A percentile compares a stretch with the other conserved stretches of the same genome.
Conservation (phyloP, 2,113 vertebrate genomes). For the Phodopus roborovskii region DNA sequence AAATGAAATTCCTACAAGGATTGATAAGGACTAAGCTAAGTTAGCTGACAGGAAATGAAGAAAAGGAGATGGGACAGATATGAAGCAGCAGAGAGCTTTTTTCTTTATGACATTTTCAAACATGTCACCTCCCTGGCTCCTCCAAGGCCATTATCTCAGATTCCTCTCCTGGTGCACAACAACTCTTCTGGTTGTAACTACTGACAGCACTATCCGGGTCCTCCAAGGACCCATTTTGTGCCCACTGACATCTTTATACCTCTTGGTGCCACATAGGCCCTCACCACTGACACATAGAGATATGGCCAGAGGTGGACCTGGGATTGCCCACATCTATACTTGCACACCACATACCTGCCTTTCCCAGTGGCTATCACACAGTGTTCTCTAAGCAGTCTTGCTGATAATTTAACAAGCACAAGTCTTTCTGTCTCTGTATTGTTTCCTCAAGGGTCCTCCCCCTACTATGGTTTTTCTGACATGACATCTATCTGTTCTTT, state of each 20-base stretch:
- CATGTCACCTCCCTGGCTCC: not conserved
- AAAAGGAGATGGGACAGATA: not conserved
- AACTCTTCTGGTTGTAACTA: not conserved
- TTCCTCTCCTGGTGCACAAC: not conserved
- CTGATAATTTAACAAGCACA: not conserved
- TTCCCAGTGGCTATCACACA: rapidly evolving
- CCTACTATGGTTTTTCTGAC: not conserved
- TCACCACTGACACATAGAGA: not conserved
- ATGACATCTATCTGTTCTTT: not conserved
- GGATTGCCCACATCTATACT: not conserved
- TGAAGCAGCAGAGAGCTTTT: not conserved
- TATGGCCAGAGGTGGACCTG: not conserved
- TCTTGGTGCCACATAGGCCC: not conserved
- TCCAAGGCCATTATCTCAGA: not conserved
- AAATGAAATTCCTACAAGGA: conserved; percentile 65
- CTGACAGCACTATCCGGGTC: not conserved
- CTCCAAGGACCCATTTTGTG: not conserved
- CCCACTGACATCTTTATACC: not conserved
- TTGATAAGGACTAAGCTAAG: conserved; percentile 49
- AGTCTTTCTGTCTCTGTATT: conserved; percentile 5
- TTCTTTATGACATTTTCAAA: not conserved
- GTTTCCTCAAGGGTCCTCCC: conserved; percentile 31
- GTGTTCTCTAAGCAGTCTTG: not conserved
- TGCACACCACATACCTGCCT: not conserved
- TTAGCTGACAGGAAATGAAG: not conserved